Evolutionary conservation across 35 echinoderm and acorn worm genomes (phyloP), one percentile per base, ranked within the genome.

Genomic region (Ophioderma brevispina): DNA sequence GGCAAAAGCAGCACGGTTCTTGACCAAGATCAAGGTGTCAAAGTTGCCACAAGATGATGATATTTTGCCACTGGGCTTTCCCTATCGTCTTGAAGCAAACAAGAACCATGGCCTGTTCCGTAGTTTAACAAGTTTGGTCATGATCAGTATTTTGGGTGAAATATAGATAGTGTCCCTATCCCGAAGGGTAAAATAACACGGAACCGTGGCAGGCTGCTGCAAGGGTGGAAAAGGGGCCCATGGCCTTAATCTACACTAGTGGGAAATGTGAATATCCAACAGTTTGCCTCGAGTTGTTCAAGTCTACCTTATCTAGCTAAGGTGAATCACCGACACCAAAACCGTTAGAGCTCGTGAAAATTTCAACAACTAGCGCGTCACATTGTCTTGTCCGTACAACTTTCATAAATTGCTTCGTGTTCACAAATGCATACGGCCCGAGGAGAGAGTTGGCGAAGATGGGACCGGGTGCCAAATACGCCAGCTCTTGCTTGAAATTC

Each of bases 31-130:
- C 46, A 25, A 70, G 59, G 59, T 70, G 59, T 13, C 59, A 70
- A 70, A 70, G 59, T 70, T 70, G 28, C 10, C 59, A 70, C 59
- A 70, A 18, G 28, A 70, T 11, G 8, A 8, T 21, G 8, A 11
- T 13, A 70, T 70, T 46, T 70, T 70, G 59, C 59, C n/a, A 70
- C 59, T 70, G 59, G 59, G 59, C 59, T 70, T 70, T 70, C 59
- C 28, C 59, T 30, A 13, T 70, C 59, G 1, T 70, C 59, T 1
- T 70, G 59, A 30, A 70, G 1, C 10, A 70, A 70, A 25, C 28
- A 30, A 8, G n/a, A 25, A 70, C n/a, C 59, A 70, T 30, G 23
- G 10, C 59, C 15, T 30, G 59, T 8, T 70, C 59, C n/a, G 59
- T 70, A 70, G 59, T 30, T 70, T 25, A 25, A 70, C 59, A 70